Percentiles rank a stretch among this genome's conserved stretches.
These are phyloP conservation scores for Dysdera silvatica DNA, from an alignment of 1,140 invertebrate genomes.

Conservation along the genomic window DNA sequence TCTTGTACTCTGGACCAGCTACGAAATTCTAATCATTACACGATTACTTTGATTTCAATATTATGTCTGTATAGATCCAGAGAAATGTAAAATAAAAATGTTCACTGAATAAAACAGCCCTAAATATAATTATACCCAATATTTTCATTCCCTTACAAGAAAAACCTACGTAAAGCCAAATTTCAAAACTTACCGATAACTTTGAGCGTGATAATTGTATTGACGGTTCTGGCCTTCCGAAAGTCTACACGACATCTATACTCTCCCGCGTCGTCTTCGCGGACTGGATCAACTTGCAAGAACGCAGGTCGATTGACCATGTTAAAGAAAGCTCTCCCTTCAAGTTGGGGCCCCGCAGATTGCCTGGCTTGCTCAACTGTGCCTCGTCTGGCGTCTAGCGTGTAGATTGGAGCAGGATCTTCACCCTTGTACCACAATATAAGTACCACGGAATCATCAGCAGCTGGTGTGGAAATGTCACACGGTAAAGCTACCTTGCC, in stretches of 20 bases:
- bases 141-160: no score
- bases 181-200: slow-evolving; percentile 88
- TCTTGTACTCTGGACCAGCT: no score
- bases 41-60: no score
- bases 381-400: slow-evolving; percentile 33
- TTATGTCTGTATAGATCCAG: no score
- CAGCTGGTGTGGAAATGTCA: slow-evolving; percentile 63
- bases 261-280: slow-evolving; percentile 70
- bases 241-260: slow-evolving; percentile 85
- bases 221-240: slow-evolving; percentile 76
- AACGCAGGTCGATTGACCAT: slow-evolving; percentile 46
- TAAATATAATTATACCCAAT: no score
- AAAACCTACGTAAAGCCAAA: no score
- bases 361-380: slow-evolving; percentile 21
- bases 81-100: no score
- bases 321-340: slow-evolving; percentile 34
- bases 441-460: slow-evolving; percentile 77
- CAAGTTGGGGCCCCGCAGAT: slow-evolving; percentile 2
- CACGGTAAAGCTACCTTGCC: slow-evolving; percentile 69
- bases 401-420: slow-evolving; percentile 42
- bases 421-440: slow-evolving; percentile 81
- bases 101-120: no score
- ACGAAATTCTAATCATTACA: no score
- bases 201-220: slow-evolving; percentile 78
- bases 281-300: slow-evolving; percentile 68